These are phyloP conservation scores for Agrypnus murinus DNA, from an alignment of 2,888 invertebrate genomes.

Conservation along the genomic window DNA sequence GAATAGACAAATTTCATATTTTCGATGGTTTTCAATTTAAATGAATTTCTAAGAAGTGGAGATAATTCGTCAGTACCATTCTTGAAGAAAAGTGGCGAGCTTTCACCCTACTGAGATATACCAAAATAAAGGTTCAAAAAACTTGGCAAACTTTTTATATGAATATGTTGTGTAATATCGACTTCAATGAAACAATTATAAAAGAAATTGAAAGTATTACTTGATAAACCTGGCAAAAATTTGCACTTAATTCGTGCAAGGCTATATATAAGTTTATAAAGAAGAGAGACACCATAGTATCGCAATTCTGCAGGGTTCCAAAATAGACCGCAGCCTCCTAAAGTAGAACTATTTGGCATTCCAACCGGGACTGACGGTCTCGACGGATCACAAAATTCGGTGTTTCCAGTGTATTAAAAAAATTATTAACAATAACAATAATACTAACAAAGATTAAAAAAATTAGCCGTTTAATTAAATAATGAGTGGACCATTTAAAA, in stretches of 20 bases:
- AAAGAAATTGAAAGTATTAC: slow-evolving; percentile 31
- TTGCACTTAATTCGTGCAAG: slow-evolving; percentile 38
- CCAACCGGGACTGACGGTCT: slow-evolving; percentile 52
- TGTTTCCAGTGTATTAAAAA: slow-evolving; percentile 45
- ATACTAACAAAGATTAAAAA: background rate
- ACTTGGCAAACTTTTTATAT: too few species aligned
- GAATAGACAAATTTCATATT: background rate
- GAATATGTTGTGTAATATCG: background rate
- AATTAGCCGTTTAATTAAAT: slow-evolving; percentile 19
- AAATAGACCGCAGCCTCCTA: slow-evolving; percentile 54
- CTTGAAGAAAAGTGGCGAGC: too few species aligned
- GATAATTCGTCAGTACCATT: too few species aligned
- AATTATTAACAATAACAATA: background rate
- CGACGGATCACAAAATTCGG: slow-evolving; percentile 47
- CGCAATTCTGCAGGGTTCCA: slow-evolving; percentile 50
- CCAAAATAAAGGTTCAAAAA: too few species aligned
- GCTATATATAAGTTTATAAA: slow-evolving; percentile 48
- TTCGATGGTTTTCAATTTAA: background rate
- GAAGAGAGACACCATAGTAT: slow-evolving; percentile 47
- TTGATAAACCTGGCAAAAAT: slow-evolving; percentile 39
- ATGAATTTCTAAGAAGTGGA: too few species aligned
- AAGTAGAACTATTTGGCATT: slow-evolving; percentile 56
- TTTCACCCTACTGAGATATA: too few species aligned
- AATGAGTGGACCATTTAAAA: slow-evolving; percentile 71
- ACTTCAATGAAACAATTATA: background rate